phyloP scores from a whole-genome alignment of 2,797 vertebrate species.

The Rhabdophis nuchalis region DNA sequence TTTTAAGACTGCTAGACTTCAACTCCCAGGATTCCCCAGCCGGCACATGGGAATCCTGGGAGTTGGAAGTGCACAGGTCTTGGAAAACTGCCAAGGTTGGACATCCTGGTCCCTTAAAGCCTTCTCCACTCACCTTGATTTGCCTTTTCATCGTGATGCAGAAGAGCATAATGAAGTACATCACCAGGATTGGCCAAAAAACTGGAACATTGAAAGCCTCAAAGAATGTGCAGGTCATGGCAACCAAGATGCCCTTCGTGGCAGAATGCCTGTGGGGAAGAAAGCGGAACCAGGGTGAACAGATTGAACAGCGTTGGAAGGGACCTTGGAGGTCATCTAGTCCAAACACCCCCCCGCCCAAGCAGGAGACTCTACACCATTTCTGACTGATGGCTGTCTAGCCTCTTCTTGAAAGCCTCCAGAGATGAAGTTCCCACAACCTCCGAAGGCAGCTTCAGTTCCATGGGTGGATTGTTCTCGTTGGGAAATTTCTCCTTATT shows the following conservation, averaged over 20 bases:
- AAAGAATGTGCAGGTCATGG: slow-evolving; percentile 97
- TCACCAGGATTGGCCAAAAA: slow-evolving; percentile 99
- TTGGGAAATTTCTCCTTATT: too few relatives aligned
- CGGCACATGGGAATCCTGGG: not conserved
- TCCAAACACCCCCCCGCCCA: too few relatives aligned
- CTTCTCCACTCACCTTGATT: slow-evolving; percentile 84
- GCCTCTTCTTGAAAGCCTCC: too few relatives aligned
- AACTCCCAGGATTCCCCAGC: not conserved
- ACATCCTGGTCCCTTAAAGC: fast-evolving
- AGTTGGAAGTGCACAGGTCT: not conserved
- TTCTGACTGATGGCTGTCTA: too few relatives aligned
- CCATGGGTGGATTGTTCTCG: fast-evolving
- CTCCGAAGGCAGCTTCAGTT: too few relatives aligned
- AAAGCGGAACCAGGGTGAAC: not conserved
- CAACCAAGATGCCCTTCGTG: slow-evolving; percentile 95
- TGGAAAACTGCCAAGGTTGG: not conserved
- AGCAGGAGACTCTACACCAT: too few relatives aligned
- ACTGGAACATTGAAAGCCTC: slow-evolving; percentile 98
- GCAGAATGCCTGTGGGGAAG: slow-evolving; percentile 86
- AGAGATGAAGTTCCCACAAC: too few relatives aligned
- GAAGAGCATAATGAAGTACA: slow-evolving; percentile 99
- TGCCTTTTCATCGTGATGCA: slow-evolving; percentile 99
- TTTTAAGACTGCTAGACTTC: not conserved
- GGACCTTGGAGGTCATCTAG: too few relatives aligned
- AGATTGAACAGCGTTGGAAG: not conserved